Evolutionary conservation across 1,140 invertebrate species (phyloP), one percentile per base, ranked within the genome.

Genomic region (Diabrotica undecimpunctata): DNA sequence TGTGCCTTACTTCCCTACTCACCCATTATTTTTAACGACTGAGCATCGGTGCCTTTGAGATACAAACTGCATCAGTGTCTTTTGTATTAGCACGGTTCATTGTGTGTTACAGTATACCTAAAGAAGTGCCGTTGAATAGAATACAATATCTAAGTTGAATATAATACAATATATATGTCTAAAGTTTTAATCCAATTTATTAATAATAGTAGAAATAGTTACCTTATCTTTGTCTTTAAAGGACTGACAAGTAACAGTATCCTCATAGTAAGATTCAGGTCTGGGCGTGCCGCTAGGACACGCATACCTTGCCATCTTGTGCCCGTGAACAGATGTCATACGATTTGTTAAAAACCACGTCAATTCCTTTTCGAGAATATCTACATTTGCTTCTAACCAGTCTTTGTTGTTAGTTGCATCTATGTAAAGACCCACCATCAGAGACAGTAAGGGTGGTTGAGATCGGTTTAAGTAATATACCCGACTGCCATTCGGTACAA

Each of bases 361-460:
- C 37, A 90, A 83, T 74, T 95, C 93, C 60, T 82, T 84, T 65
- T 91, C 89, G 7, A 94, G 75, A 0, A 78, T 77, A 0, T 79
- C 68, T 1, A 93, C 78, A 71, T 86, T 81, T 50, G 83, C 69
- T 37, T 78, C 74, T 8, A 90, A 70, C 80, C 92, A 94, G 1
- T 82, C 73, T 0, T 81, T 70, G 75, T 95, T 90, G 0, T 81
- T 77, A 0, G 91, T 92, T 5, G 76, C 75, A 12, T 87, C 79
- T 13, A 86, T 80, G 73, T 94, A 94, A 61, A 81, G 83, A 10
- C 85, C 81, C 0, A 92, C 87, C 91, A 95, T 95, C 5, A 86
- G 83, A 38, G 87, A 87, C 7, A 95, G 80, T n/a, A 94, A 76
- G 0, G 93, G 93, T 5, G 92, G 93, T 73, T 95, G 93, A 58